Conservation (phyloP, 2,797 vertebrate species). For the Cephalopachus bancanus region DNA sequence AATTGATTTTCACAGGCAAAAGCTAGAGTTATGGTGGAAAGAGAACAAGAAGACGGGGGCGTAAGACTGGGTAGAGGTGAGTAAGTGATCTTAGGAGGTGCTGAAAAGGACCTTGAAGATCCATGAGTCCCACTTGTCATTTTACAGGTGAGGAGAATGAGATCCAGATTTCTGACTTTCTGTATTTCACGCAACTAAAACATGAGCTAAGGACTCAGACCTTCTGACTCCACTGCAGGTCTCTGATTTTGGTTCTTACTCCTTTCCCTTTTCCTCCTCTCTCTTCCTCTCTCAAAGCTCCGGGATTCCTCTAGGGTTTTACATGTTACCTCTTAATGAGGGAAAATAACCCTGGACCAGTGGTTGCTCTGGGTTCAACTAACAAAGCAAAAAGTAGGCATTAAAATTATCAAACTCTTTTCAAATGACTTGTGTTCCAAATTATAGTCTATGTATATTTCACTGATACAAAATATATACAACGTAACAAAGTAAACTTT, state of each 20-base stretch:
- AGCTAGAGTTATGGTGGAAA: background rate
- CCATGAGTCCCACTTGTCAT: background rate
- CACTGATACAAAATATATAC: background rate
- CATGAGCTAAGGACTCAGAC: background rate
- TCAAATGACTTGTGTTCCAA: background rate
- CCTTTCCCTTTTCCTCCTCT: background rate
- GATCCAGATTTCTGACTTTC: background rate
- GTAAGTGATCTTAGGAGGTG: background rate
- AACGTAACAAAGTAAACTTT: background rate
- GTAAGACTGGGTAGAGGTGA: background rate
- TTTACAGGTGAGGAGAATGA: background rate
- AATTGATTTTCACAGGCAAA: background rate
- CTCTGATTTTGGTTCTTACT: background rate
- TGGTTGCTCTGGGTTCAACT: background rate
- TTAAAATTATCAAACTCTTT: background rate
- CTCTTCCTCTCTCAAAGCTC: background rate
- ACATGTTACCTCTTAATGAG: background rate
- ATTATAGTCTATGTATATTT: background rate
- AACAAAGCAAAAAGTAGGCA: background rate
- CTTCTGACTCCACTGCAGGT: background rate
- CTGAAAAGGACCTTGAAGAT: background rate
- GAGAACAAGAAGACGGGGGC: background rate
- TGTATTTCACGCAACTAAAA: background rate
- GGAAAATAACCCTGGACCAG: background rate
- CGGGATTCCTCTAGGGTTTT: background rate